phyloP scores from a whole-genome alignment of 1,140 invertebrate species.

The Leptinotarsa texana region DNA sequence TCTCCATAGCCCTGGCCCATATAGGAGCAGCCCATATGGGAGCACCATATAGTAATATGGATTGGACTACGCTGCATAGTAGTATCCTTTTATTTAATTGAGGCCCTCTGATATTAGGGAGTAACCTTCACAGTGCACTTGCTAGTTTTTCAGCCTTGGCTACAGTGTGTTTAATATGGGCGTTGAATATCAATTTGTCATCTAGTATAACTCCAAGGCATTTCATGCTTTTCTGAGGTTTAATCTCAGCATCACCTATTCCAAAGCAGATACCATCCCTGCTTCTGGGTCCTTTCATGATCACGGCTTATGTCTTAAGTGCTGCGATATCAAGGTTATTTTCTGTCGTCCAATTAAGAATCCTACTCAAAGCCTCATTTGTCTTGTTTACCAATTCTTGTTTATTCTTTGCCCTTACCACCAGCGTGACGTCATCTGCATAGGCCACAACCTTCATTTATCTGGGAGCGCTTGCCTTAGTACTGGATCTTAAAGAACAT shows the following conservation, averaged over 20 bases:
- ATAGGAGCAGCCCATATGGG: too few species aligned
- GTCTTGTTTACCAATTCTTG: not conserved
- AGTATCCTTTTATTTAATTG: too few species aligned
- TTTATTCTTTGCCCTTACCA: not conserved
- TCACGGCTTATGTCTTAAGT: not conserved
- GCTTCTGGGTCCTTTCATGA: not conserved
- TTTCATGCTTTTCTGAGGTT: not conserved
- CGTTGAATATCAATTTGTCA: not conserved
- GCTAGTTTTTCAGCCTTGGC: not conserved
- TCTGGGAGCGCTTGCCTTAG: not conserved
- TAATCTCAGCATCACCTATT: not conserved
- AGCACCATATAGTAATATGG: too few species aligned
- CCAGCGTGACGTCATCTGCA: not conserved
- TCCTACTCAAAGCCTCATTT: not conserved
- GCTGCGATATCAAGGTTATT: constrained; percentile 3
- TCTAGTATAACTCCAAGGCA: not conserved
- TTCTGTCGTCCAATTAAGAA: constrained; percentile 6
- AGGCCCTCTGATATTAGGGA: not conserved
- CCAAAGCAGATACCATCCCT: not conserved
- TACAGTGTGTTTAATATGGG: not conserved
- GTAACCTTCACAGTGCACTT: not conserved
- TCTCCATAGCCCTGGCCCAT: too few species aligned
- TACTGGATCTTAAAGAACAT: not conserved
- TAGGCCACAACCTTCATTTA: not conserved
- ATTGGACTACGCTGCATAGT: too few species aligned